Percentiles rank a stretch among this genome's conserved stretches.
Conservation (phyloP, 1,140 invertebrate species). For the Lethrus apterus region DNA sequence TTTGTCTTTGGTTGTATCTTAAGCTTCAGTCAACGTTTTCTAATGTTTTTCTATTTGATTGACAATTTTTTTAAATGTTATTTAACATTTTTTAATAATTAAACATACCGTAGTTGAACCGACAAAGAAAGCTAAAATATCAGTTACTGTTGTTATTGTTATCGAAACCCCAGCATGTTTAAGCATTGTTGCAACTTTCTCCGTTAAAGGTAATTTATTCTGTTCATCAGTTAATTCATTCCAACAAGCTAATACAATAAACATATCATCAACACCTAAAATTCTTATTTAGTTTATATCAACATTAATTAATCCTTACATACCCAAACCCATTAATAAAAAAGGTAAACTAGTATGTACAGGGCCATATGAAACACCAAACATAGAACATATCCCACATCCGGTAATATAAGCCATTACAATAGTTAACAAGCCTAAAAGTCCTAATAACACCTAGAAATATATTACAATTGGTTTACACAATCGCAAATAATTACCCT, state of each 20-base stretch:
- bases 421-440: constrained; percentile 60
- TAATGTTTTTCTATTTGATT: too few relatives aligned
- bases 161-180: constrained; percentile 76
- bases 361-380: constrained; percentile 69
- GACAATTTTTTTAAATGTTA: too few relatives aligned
- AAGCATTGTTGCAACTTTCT: constrained; percentile 60
- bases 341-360: constrained; percentile 77
- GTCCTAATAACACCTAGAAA: not conserved
- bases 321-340: constrained; percentile 64
- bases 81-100: too few relatives aligned
- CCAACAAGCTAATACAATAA: constrained; percentile 72
- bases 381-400: constrained; percentile 63
- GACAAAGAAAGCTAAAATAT: constrained; percentile 70
- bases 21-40: too few relatives aligned
- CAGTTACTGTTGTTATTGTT: constrained; percentile 74
- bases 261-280: constrained; percentile 69
- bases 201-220: constrained; percentile 46
- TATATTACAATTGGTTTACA: not conserved
- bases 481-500: constrained; percentile 42
- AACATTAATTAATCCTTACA: too few relatives aligned
- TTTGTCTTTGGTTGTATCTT: too few relatives aligned
- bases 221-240: constrained; percentile 49
- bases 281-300: constrained; percentile 13
- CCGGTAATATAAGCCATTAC: constrained; percentile 69
- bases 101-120: constrained; percentile 58